Evolutionary conservation across 1,140 invertebrate genomes (phyloP), one percentile per base, ranked within the genome.

Genomic region (Chionoecetes opilio): DNA sequence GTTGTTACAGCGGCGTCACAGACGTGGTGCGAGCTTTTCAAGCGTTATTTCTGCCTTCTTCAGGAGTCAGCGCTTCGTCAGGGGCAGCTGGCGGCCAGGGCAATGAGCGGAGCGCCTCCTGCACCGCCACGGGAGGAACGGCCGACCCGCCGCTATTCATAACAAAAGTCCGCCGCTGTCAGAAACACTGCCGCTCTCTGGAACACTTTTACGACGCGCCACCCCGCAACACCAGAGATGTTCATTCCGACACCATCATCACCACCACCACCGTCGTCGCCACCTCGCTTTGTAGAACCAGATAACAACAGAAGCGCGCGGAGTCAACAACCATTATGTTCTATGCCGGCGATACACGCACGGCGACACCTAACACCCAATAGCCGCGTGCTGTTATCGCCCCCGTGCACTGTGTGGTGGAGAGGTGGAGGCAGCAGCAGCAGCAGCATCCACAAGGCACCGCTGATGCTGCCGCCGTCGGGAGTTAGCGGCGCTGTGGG

Each of bases 301-400:
- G 63, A 75, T 75, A 75, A 75, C 63, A 75, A 26, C 63, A n/a
- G n/a, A n/a, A n/a, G 63, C 63, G 63, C 11, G 63, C 21, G 63
- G 63, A 75, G 63, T 75, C 63, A 75, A 75, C 63, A 75, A 26
- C n/a, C 63, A 75, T 75, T 75, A 75, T n/a, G 63, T 75, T 75
- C 6, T 75, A 75, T 75, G 63, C 63, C 63, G 63, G 63, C 63
- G 63, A 75, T 75, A 75, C 63, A 75, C 63, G 63, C 63, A 75
- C 63, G n/a, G 63, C 63, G 63, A 75, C 63, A 75, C 11, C 63
- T n/a, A 75, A 75, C 63, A 75, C 63, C 63, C n/a, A 26, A 75
- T n/a, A 75, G 21, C 63, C 63, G 21, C 63, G 63, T 75, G 63
- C 63, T 75, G 63, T 75, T 75, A 75, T 75, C 63, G 63, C 63